Conservation (phyloP, 2,797 vertebrate genomes). For the Poecilia velifera region DNA sequence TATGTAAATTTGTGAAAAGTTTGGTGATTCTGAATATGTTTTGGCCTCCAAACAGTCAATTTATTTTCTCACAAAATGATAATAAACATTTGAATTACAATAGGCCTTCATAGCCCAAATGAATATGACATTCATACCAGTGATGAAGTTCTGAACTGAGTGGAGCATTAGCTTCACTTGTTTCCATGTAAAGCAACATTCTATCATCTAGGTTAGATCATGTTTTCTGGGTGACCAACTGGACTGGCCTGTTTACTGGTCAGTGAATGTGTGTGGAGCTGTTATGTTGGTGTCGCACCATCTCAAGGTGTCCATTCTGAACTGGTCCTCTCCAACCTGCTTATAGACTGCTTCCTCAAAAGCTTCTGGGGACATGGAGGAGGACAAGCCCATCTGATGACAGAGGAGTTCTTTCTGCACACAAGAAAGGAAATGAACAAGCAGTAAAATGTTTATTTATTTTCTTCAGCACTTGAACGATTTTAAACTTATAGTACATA, state of each 20-base stretch:
- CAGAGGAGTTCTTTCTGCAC: conserved; percentile 90
- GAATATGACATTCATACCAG: background rate
- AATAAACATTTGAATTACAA: too few species aligned
- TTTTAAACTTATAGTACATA: background rate
- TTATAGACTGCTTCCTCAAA: conserved; percentile 85
- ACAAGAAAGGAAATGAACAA: background rate
- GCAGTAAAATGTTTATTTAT: background rate
- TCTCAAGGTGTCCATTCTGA: conserved; percentile 85
- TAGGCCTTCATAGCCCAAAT: background rate
- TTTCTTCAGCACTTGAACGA: background rate
- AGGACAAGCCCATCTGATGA: conserved; percentile 83
- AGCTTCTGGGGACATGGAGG: conserved; percentile 63
- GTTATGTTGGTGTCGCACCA: conserved; percentile 78
- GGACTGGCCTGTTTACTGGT: background rate
- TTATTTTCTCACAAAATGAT: too few species aligned
- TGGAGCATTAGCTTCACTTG: background rate
- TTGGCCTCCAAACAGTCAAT: too few species aligned
- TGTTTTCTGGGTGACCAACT: background rate
- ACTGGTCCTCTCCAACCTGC: conserved; percentile 80
- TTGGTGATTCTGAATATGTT: too few species aligned
- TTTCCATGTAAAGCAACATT: background rate
- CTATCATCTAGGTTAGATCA: background rate
- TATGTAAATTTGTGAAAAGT: too few species aligned
- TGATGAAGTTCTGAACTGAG: background rate
- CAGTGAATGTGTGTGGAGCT: background rate